These are phyloP conservation scores for Dicerorhinus sumatrensis DNA, from an alignment of 2,113 vertebrate species.

Conservation along the genomic window DNA sequence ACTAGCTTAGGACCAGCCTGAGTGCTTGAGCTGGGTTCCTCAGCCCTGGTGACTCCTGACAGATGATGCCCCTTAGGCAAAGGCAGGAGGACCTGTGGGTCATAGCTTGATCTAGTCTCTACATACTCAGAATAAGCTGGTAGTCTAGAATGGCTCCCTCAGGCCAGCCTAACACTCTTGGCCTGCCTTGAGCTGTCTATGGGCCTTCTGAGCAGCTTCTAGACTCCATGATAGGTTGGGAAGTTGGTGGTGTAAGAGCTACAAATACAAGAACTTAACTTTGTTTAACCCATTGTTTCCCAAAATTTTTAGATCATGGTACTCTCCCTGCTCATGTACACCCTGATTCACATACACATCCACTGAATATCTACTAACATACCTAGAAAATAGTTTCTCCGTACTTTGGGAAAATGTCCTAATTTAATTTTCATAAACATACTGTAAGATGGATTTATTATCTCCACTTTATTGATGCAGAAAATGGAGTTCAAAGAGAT, in stretches of 20 bases:
- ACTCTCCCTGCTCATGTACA: neutral
- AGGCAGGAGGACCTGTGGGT: neutral
- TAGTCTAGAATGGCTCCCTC: neutral
- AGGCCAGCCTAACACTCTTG: neutral
- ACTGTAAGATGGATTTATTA: neutral
- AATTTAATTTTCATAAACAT: neutral
- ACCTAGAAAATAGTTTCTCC: neutral
- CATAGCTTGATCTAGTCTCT: constrained; percentile 15
- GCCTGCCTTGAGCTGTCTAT: neutral
- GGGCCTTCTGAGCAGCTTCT: constrained; percentile 2
- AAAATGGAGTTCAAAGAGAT: neutral
- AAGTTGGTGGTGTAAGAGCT: constrained; percentile 3
- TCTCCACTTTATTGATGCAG: neutral
- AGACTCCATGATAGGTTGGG: neutral
- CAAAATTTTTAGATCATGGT: neutral
- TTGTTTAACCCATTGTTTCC: neutral
- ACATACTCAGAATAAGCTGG: neutral
- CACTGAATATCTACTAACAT: neutral
- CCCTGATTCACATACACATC: neutral
- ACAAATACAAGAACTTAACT: neutral
- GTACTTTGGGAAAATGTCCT: neutral
- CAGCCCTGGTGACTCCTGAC: neutral
- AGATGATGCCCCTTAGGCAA: neutral
- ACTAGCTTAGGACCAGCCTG: neutral
- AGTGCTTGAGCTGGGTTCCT: neutral